These are phyloP conservation scores for Parauchenoglanis punctatus DNA, from an alignment of 2,797 vertebrate species.

Conservation along the genomic window DNA sequence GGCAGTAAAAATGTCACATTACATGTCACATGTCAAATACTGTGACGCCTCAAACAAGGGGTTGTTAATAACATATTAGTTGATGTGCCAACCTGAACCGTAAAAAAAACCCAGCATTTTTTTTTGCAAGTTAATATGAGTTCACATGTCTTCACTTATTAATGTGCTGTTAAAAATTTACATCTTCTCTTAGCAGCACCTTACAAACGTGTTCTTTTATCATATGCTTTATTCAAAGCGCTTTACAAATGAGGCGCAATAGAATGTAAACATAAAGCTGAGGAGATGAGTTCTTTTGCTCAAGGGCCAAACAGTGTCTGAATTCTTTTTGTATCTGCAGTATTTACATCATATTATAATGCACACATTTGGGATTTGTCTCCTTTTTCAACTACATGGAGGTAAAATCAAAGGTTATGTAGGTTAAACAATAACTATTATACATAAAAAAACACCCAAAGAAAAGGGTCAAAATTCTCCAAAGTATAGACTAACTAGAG, in stretches of 20 bases:
- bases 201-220: background rate
- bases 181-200: background rate
- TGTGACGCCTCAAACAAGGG: background rate
- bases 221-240: background rate
- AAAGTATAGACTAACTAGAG: background rate
- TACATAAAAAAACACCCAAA: background rate
- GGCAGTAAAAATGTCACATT: background rate
- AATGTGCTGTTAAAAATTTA: background rate
- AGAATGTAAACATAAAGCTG: background rate
- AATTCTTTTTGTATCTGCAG: background rate
- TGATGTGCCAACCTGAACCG: background rate
- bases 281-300: background rate
- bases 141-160: background rate
- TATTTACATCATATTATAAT: background rate
- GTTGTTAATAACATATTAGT: background rate
- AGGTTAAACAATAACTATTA: slow-evolving; percentile 5
- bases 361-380: background rate
- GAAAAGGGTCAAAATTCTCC: slow-evolving; percentile 3
- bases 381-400: background rate
- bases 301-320: background rate
- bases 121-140: background rate
- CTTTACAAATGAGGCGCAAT: background rate
- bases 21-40: background rate
- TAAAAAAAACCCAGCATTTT: background rate
- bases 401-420: background rate